Percentiles rank a stretch among this genome's conserved stretches.
These are phyloP conservation scores for Sinocyclocheilus anshuiensis DNA, from an alignment of 2,113 vertebrate species.

Conservation along the genomic window DNA sequence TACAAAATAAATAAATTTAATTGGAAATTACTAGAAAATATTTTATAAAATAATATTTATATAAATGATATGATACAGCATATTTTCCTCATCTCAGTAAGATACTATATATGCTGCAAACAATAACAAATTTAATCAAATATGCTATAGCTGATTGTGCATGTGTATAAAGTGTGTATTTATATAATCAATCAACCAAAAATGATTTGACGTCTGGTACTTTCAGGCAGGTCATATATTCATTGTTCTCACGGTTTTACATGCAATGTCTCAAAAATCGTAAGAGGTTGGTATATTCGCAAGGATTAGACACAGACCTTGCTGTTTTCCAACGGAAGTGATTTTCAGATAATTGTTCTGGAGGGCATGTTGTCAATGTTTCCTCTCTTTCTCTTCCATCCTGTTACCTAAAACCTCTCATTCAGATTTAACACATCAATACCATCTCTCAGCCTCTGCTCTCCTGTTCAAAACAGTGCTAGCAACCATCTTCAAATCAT, in stretches of 20 bases:
- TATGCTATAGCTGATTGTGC: not conserved
- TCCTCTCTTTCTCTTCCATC: not conserved
- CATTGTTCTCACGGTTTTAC: constrained; percentile 3
- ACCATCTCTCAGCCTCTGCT: not conserved
- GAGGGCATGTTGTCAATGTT: not conserved
- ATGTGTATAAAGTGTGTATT: not conserved
- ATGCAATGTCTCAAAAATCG: not conserved
- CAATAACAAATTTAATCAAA: not conserved
- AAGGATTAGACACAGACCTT: constrained; percentile 26
- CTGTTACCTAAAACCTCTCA: constrained; percentile 29
- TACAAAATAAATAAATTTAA: too few species aligned
- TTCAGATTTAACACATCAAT: constrained; percentile 53
- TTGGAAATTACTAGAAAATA: not conserved
- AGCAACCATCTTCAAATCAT: constrained; percentile 40
- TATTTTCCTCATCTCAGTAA: too few species aligned
- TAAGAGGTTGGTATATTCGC: not conserved
- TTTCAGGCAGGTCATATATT: not conserved
- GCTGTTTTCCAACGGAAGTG: constrained; percentile 36
- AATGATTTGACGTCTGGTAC: not conserved
- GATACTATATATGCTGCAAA: too few species aligned
- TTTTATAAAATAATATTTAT: not conserved
- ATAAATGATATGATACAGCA: not conserved
- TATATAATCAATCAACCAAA: not conserved
- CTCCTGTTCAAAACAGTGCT: constrained; percentile 48
- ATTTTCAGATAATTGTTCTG: constrained; percentile 34